Percentiles rank a stretch among this genome's conserved stretches.
These are phyloP conservation scores for Eublepharis macularius DNA, from an alignment of 2,113 vertebrate species.

Conservation along the genomic window DNA sequence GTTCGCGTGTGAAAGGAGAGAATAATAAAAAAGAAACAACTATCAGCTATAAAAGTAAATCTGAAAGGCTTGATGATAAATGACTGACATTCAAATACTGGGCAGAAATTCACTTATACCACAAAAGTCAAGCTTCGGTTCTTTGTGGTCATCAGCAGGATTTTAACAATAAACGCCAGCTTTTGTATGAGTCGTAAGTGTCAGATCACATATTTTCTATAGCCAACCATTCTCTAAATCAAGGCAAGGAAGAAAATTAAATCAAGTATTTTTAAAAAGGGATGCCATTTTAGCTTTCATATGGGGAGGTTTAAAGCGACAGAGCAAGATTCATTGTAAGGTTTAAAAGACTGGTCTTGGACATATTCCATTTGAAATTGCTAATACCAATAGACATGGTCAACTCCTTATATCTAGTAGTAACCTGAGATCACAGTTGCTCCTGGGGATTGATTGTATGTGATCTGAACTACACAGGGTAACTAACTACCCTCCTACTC, in stretches of 20 bases:
- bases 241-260: background rate
- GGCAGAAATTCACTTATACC: conserved; percentile 38
- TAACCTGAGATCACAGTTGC: background rate
- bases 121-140: conserved; percentile 6
- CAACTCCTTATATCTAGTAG: background rate
- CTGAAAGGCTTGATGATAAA: conserved; percentile 13
- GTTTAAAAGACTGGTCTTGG: background rate
- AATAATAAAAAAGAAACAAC: conserved; percentile 39
- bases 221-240: conserved; percentile 24
- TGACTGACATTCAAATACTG: conserved; percentile 20
- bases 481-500: background rate
- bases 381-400: background rate
- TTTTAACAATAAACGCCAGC: conserved; percentile 11
- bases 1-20: background rate
- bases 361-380: background rate
- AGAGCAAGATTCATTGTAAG: background rate
- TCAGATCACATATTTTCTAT: conserved; percentile 14
- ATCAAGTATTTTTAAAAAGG: background rate
- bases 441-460: background rate
- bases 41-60: conserved; percentile 45
- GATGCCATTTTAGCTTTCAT: background rate
- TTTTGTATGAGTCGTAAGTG: background rate
- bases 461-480: background rate
- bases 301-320: background rate
- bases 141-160: conserved; percentile 31